Evolutionary conservation across 2,113 vertebrate species (phyloP), one percentile per base, ranked within the genome.

Genomic region (Sitta europaea): DNA sequence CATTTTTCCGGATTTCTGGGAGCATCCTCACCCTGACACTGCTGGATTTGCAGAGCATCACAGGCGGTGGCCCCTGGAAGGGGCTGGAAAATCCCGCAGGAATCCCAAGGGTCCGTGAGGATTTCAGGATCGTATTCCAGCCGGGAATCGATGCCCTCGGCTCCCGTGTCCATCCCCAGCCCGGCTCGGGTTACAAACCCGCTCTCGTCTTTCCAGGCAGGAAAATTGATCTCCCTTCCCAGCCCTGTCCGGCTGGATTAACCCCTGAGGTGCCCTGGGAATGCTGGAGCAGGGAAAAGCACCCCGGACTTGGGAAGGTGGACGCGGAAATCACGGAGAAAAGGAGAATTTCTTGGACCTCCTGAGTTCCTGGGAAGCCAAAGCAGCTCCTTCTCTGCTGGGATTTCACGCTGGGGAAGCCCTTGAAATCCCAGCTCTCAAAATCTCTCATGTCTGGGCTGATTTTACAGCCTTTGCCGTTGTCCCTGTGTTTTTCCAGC

Each of bases 391-490:
- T 8, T 33, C 86, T 47, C 36, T 67, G 22, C 43, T 29, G 14
- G 14, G 53, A 21, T 77, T 61, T 75, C 7, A 2, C 0, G 0
- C 0, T n/a, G 35, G 28, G n/a, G 50, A 53, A 38, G 14, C 11
- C 16, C 11, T 14, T 18, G 51, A 33, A 29, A 29, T 6, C 35
- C n/a, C 57, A 20, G 23, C 20, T 86, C 51, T 25, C 28, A 5
- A 19, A 66, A 27, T 42, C 10, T 42, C 10, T 22, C 5, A 0
- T 24, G 17, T 54, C 65, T 31, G 45, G 31, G 21, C 0, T 53
- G 21, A 12, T 83, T 65, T 38, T 42, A 28, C 21, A 53, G 38
- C 23, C 18, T 35, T 22, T 74, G 2, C 24, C 18, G 2, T 67
- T 67, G 9, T 4, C 18, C 8, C 4, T 21, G 0, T 10, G 0